Evolutionary conservation across 2,113 vertebrate species (phyloP).

Genomic region (Pavo muticus): DNA sequence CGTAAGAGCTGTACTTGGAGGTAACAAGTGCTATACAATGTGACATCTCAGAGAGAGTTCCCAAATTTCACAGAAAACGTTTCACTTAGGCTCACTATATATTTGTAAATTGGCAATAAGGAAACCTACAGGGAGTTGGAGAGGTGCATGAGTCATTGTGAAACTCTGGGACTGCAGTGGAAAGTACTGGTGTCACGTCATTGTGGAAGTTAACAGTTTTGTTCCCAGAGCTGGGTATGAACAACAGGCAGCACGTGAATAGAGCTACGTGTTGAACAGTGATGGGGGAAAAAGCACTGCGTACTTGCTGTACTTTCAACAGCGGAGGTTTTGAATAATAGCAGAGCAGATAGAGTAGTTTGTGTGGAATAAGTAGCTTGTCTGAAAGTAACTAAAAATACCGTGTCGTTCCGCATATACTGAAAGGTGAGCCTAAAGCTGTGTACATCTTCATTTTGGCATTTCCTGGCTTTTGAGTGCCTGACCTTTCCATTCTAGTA

Average conservation of each 20-base stretch:
- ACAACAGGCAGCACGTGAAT: background rate
- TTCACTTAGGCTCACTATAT: background rate
- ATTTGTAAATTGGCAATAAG: background rate
- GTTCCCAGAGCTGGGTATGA: background rate
- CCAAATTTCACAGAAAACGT: background rate
- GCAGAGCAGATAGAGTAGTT: background rate
- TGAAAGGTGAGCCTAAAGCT: background rate
- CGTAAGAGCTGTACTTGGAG: background rate
- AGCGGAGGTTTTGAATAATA: background rate
- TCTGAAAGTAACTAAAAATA: background rate
- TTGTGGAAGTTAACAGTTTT: background rate
- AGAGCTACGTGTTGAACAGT: background rate
- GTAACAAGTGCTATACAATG: background rate
- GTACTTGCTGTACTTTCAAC: background rate
- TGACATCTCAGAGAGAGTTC: background rate
- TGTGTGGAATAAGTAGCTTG: background rate
- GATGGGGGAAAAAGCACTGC: background rate
- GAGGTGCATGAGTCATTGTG: background rate
- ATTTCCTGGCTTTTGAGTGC: background rate
- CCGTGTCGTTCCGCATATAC: accelerated
- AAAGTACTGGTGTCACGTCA: background rate
- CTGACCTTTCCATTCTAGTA: background rate
- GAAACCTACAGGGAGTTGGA: background rate
- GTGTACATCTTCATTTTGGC: background rate
- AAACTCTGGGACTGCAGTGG: background rate